These are phyloP conservation scores for Poecile montanus DNA, from an alignment of 2,797 vertebrate genomes.

Conservation along the genomic window DNA sequence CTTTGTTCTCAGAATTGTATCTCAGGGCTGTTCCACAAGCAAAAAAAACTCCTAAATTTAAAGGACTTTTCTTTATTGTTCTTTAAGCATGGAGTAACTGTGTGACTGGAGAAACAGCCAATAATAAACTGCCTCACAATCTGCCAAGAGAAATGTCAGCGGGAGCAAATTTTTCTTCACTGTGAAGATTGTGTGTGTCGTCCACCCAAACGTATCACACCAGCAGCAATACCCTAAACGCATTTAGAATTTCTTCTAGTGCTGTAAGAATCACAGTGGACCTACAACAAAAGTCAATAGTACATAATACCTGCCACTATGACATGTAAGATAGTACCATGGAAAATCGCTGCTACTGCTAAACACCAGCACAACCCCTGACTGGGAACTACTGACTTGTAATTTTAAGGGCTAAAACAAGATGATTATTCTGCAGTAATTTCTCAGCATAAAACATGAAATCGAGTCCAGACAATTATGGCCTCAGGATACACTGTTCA, in stretches of 20 bases:
- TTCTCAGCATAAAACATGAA: background rate
- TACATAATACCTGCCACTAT: background rate
- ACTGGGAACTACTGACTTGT: background rate
- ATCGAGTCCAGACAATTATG: background rate
- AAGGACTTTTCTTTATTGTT: background rate
- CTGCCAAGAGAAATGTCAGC: background rate
- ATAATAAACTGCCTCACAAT: background rate
- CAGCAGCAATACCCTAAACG: background rate
- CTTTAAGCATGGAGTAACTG: background rate
- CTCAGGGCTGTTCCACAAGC: background rate
- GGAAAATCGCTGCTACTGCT: background rate
- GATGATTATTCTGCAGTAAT: background rate
- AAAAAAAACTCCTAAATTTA: background rate
- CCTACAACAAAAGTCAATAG: background rate
- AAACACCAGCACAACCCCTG: background rate
- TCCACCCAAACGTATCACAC: background rate
- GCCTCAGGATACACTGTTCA: background rate
- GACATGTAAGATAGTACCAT: background rate
- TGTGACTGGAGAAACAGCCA: background rate
- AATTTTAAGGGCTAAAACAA: background rate
- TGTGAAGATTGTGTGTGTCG: background rate
- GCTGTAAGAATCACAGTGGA: background rate
- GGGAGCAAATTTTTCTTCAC: background rate
- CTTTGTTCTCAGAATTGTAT: background rate
- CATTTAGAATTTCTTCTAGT: background rate